These are phyloP conservation scores for Agapornis canus DNA, from an alignment of 2,797 vertebrate genomes.

Conservation along the genomic window DNA sequence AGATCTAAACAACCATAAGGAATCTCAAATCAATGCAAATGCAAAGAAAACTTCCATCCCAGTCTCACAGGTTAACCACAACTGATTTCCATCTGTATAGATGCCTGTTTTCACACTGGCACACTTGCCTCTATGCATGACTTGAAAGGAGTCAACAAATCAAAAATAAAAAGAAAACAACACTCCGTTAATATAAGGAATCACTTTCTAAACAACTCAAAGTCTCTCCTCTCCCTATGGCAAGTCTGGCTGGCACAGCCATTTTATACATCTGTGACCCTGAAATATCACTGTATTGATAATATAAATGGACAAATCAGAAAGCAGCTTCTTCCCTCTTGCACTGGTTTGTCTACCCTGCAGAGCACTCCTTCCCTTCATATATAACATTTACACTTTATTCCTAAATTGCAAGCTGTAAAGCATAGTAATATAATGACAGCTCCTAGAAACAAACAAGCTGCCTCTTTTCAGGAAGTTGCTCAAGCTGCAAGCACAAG, in stretches of 20 bases:
- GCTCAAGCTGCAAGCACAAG: not conserved
- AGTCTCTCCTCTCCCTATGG: not conserved
- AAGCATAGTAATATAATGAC: not conserved
- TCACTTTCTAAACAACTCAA: not conserved
- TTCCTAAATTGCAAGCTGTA: not conserved
- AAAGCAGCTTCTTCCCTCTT: not conserved
- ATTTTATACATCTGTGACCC: not conserved
- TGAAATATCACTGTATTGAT: not conserved
- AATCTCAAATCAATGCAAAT: not conserved
- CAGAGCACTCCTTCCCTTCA: not conserved
- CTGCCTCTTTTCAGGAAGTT: not conserved
- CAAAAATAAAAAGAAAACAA: not conserved
- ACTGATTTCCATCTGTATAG: not conserved
- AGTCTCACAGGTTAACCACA: not conserved
- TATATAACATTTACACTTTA: not conserved
- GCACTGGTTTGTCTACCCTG: not conserved
- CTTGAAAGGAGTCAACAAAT: not conserved
- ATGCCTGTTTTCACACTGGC: not conserved
- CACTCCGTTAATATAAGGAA: not conserved
- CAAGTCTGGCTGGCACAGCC: not conserved
- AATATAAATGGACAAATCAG: not conserved
- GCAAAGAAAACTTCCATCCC: not conserved
- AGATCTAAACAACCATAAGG: not conserved
- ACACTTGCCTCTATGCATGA: not conserved
- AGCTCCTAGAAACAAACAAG: not conserved